phyloP scores from a whole-genome alignment of 1,140 invertebrate genomes.

The Tetramorium simillimum region DNA sequence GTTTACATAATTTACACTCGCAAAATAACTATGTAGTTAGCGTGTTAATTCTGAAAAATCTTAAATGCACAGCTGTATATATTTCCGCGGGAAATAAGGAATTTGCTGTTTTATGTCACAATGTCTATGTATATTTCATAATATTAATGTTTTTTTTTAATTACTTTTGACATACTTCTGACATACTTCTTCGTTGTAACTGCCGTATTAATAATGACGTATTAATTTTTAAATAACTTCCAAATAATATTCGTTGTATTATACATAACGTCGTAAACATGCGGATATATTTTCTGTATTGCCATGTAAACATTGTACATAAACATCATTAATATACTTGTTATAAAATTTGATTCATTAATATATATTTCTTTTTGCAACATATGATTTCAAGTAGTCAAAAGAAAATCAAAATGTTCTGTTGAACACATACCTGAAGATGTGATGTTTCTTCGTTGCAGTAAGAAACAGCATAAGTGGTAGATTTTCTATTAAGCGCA shows the following conservation, averaged over 20 bases:
- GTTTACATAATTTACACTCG: no score
- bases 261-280: conserved; percentile 63
- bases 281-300: conserved; percentile 67
- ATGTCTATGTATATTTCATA: conserved; percentile 67
- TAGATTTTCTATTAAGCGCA: background rate
- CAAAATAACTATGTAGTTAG: conserved; percentile 24
- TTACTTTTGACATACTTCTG: conserved; percentile 30
- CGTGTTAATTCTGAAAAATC: conserved; percentile 14
- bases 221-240: conserved; percentile 40
- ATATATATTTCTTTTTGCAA: conserved; percentile 19
- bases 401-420: background rate
- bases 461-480: background rate
- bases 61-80: conserved; percentile 44
- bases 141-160: conserved; percentile 40
- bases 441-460: background rate
- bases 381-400: background rate
- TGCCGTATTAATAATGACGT: conserved; percentile 56
- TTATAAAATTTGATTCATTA: conserved; percentile 62
- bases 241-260: conserved; percentile 69
- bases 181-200: conserved; percentile 36
- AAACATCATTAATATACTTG: conserved; percentile 75
- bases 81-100: conserved; percentile 39
- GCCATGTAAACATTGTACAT: conserved; percentile 79
- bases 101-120: conserved; percentile 50
- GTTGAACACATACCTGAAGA: background rate